These are phyloP conservation scores for Carpatolechia fugitivella DNA, from an alignment of 2,888 invertebrate species.

Conservation along the genomic window DNA sequence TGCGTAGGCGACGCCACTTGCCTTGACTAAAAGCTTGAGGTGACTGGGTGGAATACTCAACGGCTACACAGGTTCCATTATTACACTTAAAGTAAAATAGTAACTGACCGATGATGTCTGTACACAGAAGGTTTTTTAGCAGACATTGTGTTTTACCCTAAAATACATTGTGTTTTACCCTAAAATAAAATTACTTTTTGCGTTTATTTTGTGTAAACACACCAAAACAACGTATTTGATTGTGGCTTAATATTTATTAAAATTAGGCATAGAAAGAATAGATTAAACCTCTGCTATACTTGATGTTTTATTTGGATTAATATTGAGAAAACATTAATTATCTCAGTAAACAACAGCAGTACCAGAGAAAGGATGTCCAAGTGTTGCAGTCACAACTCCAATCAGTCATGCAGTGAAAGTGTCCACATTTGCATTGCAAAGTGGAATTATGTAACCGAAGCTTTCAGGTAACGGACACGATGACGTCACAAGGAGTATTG, in stretches of 20 bases:
- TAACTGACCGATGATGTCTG: too few species aligned
- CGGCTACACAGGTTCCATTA: neutral
- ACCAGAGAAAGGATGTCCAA: neutral
- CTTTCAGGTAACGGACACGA: constrained; percentile 7
- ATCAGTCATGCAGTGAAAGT: constrained; percentile 58
- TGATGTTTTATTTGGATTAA: too few species aligned
- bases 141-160: too few species aligned
- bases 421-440: constrained; percentile 39
- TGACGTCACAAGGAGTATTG: constrained; percentile 3
- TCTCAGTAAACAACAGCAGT: neutral
- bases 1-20: neutral
- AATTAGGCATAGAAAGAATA: too few species aligned
- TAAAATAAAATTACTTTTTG: too few species aligned
- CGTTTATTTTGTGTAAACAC: too few species aligned
- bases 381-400: constrained; percentile 37
- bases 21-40: neutral
- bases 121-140: too few species aligned
- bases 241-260: too few species aligned
- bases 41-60: neutral
- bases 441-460: constrained; percentile 32
- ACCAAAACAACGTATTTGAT: too few species aligned
- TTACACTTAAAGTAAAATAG: neutral
- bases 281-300: too few species aligned
- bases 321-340: too few species aligned
- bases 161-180: too few species aligned